A percentile compares a stretch with the other conserved stretches of the same genome.
Evolutionary conservation across 2,888 invertebrate genomes (phyloP).

Genomic region (Oscheius sp.): DNA sequence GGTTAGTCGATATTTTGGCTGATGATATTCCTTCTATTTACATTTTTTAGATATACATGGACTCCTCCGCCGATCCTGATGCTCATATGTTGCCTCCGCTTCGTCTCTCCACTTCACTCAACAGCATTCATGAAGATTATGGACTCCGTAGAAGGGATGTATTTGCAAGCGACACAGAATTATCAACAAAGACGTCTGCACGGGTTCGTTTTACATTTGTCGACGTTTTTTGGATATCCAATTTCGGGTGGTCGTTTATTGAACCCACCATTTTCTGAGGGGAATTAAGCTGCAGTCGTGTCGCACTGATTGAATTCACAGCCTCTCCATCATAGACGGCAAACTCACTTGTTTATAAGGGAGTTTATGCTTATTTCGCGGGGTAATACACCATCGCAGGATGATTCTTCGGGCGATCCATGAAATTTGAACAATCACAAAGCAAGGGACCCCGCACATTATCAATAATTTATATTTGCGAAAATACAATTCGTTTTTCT

Average conservation of each 20-base stretch:
- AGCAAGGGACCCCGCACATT: no score
- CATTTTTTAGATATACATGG: constrained; percentile 30
- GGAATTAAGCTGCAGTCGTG: constrained; percentile 1
- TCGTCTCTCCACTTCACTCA: constrained; percentile 26
- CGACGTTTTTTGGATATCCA: constrained; percentile 6
- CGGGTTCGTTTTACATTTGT: constrained; percentile 10
- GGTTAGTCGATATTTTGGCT: constrained; percentile 20
- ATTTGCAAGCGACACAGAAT: constrained; percentile 31
- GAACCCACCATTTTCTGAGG: background rate
- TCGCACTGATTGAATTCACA: constrained; percentile 23
- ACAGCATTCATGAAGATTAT: constrained; percentile 20
- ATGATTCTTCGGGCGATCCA: background rate
- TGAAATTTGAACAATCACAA: constrained; percentile 1
- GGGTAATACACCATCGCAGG: background rate
- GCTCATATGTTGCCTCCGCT: constrained; percentile 1
- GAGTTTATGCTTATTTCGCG: no score
- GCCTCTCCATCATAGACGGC: constrained; percentile 12
- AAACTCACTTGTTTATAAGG: background rate
- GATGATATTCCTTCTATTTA: background rate
- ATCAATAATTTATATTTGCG: no score
- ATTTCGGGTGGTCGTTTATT: background rate
- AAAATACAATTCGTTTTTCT: no score
- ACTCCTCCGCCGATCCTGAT: constrained; percentile 35
- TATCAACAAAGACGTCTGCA: constrained; percentile 6
- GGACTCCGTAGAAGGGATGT: constrained; percentile 18